These are phyloP conservation scores for Epinephelus malabaricus DNA, from an alignment of 2,797 vertebrate genomes.

Conservation along the genomic window DNA sequence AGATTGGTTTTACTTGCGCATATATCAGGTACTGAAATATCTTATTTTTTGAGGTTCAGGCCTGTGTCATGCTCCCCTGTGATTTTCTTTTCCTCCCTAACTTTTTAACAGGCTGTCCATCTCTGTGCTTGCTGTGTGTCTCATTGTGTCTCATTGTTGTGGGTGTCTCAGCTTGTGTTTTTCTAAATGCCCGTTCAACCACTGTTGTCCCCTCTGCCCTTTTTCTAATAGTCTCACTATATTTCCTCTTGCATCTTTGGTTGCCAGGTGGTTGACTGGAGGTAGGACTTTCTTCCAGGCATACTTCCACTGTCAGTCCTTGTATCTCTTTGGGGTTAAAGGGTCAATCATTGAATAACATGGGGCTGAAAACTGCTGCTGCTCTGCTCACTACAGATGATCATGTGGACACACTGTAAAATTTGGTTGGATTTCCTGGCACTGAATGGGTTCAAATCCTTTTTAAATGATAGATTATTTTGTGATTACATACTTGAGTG, in stretches of 20 bases:
- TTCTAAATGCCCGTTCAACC: conserved; percentile 45
- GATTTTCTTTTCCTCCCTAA: conserved; percentile 57
- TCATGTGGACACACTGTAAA: not conserved
- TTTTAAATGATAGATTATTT: too few relatives aligned
- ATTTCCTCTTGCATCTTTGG: conserved; percentile 30
- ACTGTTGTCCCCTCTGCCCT: conserved; percentile 40
- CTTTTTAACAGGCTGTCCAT: conserved; percentile 50
- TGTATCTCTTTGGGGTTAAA: conserved; percentile 4
- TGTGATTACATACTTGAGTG: not conserved
- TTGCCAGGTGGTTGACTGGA: conserved; percentile 10
- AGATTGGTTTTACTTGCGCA: conserved; percentile 4
- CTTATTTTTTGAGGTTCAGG: conserved; percentile 11
- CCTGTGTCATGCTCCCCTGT: conserved; percentile 35
- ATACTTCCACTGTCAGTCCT: not conserved
- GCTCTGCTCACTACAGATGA: conserved; percentile 31
- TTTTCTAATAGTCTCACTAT: conserved; percentile 29
- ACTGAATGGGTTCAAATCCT: not conserved
- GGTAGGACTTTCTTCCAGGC: not conserved
- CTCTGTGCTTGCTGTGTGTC: conserved; percentile 64
- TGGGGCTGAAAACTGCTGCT: conserved; percentile 35
- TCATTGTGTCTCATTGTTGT: conserved; percentile 50
- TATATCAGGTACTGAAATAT: conserved; percentile 2
- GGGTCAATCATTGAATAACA: conserved; percentile 20
- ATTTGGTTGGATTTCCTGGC: not conserved
- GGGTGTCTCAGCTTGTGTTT: conserved; percentile 63